These are phyloP conservation scores for Sapayoa aenigma DNA, from an alignment of 2,113 vertebrate genomes.

Conservation along the genomic window DNA sequence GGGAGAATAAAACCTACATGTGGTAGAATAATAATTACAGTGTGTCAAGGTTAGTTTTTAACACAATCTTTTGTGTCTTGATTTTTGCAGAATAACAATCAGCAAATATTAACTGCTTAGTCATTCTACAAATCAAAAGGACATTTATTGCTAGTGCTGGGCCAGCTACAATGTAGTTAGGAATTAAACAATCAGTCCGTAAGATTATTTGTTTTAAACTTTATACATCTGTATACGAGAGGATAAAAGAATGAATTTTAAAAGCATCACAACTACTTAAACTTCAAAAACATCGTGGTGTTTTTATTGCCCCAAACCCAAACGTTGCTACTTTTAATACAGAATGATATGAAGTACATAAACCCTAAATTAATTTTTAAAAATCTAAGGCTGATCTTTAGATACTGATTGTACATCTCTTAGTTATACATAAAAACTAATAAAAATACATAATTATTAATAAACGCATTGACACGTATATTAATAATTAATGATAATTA, in stretches of 20 bases:
- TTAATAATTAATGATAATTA: neutral
- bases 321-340: neutral
- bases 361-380: neutral
- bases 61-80: constrained; percentile 37
- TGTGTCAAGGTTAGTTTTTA: constrained; percentile 6
- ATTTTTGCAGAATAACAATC: constrained; percentile 47
- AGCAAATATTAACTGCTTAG: constrained; percentile 61
- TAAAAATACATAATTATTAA: neutral
- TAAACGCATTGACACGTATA: too few relatives aligned
- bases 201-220: neutral
- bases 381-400: neutral
- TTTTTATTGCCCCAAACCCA: neutral
- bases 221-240: constrained; percentile 15
- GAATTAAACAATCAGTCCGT: constrained; percentile 48
- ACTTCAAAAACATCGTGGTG: neutral
- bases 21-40: neutral
- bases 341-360: neutral
- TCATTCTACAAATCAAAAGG: constrained; percentile 53
- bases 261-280: constrained; percentile 10
- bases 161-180: constrained; percentile 39
- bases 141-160: constrained; percentile 54
- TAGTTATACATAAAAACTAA: neutral
- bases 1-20: fast-evolving
- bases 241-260: constrained; percentile 34
- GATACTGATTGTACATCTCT: too few relatives aligned